phyloP scores from a whole-genome alignment of 2,888 invertebrate genomes.

The Omphaloscelis lunosa region DNA sequence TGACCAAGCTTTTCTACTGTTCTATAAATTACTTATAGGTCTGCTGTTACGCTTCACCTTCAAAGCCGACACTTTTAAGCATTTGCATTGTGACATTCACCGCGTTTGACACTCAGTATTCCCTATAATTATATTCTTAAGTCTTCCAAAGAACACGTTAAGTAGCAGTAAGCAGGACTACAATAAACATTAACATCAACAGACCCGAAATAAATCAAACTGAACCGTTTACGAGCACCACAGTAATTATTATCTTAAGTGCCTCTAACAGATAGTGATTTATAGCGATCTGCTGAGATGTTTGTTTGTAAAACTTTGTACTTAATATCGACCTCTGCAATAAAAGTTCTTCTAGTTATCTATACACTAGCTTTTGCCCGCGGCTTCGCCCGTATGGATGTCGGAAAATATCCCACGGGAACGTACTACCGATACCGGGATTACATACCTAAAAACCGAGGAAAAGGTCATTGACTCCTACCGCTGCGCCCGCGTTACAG shows the following conservation, averaged over 20 bases:
- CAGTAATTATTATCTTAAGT: slow-evolving; percentile 44
- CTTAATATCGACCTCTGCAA: neutral
- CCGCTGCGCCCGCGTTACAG: too few relatives aligned
- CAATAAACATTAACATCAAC: slow-evolving; percentile 23
- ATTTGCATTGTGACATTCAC: neutral
- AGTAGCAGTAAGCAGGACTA: slow-evolving; percentile 15
- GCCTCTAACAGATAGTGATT: slow-evolving; percentile 31
- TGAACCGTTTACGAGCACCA: slow-evolving; percentile 45
- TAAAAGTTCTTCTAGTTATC: neutral
- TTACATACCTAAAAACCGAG: too few relatives aligned
- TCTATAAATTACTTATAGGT: slow-evolving; percentile 19
- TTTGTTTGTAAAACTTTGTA: slow-evolving; percentile 14
- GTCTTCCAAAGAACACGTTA: neutral
- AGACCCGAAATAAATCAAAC: slow-evolving; percentile 46
- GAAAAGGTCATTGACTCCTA: too few relatives aligned
- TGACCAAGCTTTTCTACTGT: neutral
- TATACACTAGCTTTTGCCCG: too few relatives aligned
- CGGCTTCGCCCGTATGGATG: too few relatives aligned
- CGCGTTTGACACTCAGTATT: neutral
- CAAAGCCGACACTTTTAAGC: neutral
- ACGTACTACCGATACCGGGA: too few relatives aligned
- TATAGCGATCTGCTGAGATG: slow-evolving; percentile 16
- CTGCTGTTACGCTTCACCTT: neutral
- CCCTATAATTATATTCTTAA: slow-evolving; percentile 8
- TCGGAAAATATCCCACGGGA: too few relatives aligned